Base-by-base conservation (phyloP, 2,113 vertebrate species). In the Petromus typicus region DNA sequence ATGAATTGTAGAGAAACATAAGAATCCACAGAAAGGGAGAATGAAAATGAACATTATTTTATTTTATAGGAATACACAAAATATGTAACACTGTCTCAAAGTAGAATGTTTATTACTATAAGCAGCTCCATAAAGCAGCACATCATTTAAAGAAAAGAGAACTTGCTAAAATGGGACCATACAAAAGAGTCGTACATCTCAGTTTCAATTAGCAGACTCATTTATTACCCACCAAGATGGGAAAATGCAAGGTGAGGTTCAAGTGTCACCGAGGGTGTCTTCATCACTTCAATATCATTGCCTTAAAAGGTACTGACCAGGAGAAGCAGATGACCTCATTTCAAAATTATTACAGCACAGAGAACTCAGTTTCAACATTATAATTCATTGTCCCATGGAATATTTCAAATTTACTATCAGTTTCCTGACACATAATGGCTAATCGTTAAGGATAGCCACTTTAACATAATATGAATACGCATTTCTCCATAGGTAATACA, bases 391-490 rank as follows among this genome's bases (percentile, higher is more conserved):
- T 98, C 95, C 93, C 96, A 91, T 96, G 98, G 98, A 98, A 99
- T 99, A 99, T 99, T 99, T 99, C 98, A 99, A 98, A 99, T 98
- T 98, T 98, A 98, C 97, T 98, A 98, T 98, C 98, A 98, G 98
- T 98, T 99, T 98, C 98, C 98, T 99, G 98, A 98, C 98, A 98
- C 98, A 96, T 99, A 99, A 99, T 98, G 98, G 98, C 98, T 98
- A 98, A 98, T 99, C 98, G 98, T 98, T 98, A 98, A 98, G 98
- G 98, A 99, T 97, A 98, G 97, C 96, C 98, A 99, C 99, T 99
- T 99, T 99, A 99, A 99, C 99, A 99, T 99, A 99, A 99, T 98
- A 99, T 99, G 99, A 99, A 99, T 99, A 99, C 98, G 51, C 98
- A 99, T 99, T 98, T 99, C 98, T 99, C 98, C 98, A 98, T 98